Evolutionary conservation across 2,797 vertebrate species (phyloP), one percentile per base, ranked within the genome.

Genomic region (Schizopygopsis pylzovi): DNA sequence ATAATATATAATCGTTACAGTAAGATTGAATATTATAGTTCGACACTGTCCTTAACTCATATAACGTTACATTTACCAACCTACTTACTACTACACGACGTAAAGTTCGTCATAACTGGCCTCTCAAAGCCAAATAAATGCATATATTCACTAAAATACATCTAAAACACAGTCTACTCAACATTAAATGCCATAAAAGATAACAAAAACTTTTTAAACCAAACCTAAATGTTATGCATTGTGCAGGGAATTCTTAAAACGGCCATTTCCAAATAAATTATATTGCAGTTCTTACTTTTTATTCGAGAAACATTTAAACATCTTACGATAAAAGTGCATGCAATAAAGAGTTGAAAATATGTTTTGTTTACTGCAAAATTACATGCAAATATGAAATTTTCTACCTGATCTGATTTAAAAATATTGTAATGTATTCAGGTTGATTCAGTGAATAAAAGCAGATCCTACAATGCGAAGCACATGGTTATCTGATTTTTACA

Each of bases 11-110:
- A 45, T 28, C 41, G 43, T 79, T 63, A 79, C 39, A 39, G 56
- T 79, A 78, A 78, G 12, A 16, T 15, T 75, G 8, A 75, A 75
- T 75, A 20, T 75, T 75, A 28, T 33, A 73, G 22, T 25, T 43
- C 11, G 11, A 25, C 25, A n/a, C 18, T 41, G 20, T 22, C 5
- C 43, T 71, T 71, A 71, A 67, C 33, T 41, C 9, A 16, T 72
- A 28, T 49, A 52, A 37, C 22, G 5, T 28, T 59, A 25, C 13
- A 43, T 59, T 59, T 41, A 59, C 20, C 12, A n/a, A 59, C 6
- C 11, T 43, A n/a, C 37, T 1, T 37, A 54, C 47, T 73, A 73
- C 8, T 54, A 54, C 52, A 77, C 39, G 3, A 37, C 33, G 22
- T 56, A 13, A 54, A 56, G 18, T 56, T 56, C 33, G 33, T 52